Evolutionary conservation across 2,797 vertebrate genomes (phyloP).

Genomic region (Sebastes hopkinsi): DNA sequence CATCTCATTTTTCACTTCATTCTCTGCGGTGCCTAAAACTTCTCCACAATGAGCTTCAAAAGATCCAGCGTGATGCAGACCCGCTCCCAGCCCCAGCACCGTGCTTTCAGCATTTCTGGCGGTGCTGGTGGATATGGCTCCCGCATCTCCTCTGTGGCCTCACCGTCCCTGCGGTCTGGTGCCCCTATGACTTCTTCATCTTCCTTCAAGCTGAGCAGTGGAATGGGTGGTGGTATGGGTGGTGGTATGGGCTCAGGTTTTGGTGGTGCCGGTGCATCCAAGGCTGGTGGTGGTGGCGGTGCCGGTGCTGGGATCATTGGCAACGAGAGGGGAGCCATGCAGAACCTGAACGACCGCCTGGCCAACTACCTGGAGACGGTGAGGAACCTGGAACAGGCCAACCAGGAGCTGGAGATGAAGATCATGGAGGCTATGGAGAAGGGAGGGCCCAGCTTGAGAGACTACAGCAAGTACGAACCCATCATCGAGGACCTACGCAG

Average conservation of each 20-base stretch:
- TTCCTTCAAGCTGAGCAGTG: constrained; percentile 83
- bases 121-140: constrained; percentile 68
- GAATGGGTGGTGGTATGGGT: constrained; percentile 73
- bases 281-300: neutral
- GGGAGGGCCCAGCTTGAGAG: constrained; percentile 82
- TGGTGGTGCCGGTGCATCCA: constrained; percentile 26
- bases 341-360: constrained; percentile 91
- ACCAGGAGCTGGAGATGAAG: constrained; percentile 86
- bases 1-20: constrained; percentile 37
- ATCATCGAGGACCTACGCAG: constrained; percentile 87
- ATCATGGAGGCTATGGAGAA: constrained; percentile 89
- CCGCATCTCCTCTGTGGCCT: constrained; percentile 72
- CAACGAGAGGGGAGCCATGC: constrained; percentile 92
- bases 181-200: constrained; percentile 66
- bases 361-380: constrained; percentile 91
- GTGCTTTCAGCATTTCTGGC: constrained; percentile 68
- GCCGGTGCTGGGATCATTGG: constrained; percentile 66
- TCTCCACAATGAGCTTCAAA: constrained; percentile 69
- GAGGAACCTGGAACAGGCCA: constrained; percentile 87
- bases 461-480: constrained; percentile 87
- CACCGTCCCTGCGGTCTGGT: constrained; percentile 63
- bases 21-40: constrained; percentile 4
- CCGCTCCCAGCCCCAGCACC: constrained; percentile 61
- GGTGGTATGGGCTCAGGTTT: constrained; percentile 56
- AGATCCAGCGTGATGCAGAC: constrained; percentile 1